Evolutionary conservation across 2,113 vertebrate species (phyloP).

Genomic region (Microcebus jonahi): DNA sequence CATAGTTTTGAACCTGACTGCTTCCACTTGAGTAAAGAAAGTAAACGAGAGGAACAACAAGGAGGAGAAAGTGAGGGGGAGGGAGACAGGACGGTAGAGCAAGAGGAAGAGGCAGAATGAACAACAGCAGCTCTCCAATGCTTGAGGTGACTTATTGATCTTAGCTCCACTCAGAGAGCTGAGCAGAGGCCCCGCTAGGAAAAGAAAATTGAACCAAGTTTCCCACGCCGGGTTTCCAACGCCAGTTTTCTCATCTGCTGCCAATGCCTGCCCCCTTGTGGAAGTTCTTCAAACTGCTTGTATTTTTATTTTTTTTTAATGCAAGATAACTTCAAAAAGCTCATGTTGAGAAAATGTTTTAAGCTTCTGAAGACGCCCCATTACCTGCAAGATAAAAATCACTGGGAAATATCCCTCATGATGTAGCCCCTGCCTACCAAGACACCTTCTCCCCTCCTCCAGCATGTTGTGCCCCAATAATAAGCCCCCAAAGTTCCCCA

Average conservation of each 20-base stretch:
- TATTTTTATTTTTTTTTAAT: not conserved
- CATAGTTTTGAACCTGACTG: not conserved
- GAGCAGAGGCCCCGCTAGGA: not conserved
- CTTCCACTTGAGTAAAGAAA: constrained; percentile 18
- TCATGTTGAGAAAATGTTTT: not conserved
- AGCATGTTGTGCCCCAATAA: not conserved
- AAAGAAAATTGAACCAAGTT: not conserved
- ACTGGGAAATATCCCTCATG: not conserved
- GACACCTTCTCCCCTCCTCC: fast-evolving
- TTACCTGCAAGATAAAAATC: not conserved
- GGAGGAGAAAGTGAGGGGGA: too few species aligned
- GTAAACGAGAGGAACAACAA: not conserved
- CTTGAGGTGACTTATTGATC: not conserved
- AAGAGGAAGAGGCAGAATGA: not conserved
- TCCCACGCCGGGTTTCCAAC: fast-evolving
- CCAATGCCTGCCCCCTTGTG: constrained; percentile 81
- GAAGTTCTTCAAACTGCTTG: not conserved
- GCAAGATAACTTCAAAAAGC: not conserved
- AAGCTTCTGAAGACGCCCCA: not conserved
- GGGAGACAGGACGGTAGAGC: too few species aligned
- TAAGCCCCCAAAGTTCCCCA: fast-evolving
- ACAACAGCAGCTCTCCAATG: not conserved
- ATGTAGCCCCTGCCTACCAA: not conserved
- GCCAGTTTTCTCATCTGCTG: not conserved
- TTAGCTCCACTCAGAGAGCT: not conserved